phyloP scores from a whole-genome alignment of 2,797 vertebrate species.

The Chiroxiphia lanceolata region DNA sequence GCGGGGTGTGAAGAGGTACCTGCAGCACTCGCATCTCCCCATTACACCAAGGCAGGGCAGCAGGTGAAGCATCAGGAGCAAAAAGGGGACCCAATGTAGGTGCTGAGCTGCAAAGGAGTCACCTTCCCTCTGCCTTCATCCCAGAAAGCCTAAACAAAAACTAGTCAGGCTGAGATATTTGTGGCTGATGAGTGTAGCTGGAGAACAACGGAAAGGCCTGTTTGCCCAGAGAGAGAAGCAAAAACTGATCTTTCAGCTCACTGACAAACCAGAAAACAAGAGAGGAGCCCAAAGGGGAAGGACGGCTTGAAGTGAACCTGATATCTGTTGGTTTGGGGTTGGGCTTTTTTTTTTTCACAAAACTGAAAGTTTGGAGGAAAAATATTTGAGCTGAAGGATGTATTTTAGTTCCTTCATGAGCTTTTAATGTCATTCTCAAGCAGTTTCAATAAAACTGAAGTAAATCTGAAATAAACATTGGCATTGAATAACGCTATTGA shows the following conservation, averaged over 20 bases:
- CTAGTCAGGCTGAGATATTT: background rate
- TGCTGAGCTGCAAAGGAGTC: background rate
- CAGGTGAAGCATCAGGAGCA: accelerated
- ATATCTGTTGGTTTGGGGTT: background rate
- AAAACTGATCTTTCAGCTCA: background rate
- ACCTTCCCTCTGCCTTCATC: background rate
- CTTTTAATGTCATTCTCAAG: background rate
- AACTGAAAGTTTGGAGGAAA: background rate
- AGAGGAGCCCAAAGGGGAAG: background rate
- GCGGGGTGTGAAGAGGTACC: background rate
- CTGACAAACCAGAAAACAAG: background rate
- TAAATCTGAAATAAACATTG: conserved; percentile 11
- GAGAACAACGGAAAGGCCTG: background rate
- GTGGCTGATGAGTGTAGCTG: background rate
- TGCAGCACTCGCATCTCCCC: accelerated
- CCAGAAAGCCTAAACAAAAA: background rate
- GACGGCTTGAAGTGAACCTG: background rate
- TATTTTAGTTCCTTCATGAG: background rate
- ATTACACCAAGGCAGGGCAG: accelerated
- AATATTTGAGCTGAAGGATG: background rate
- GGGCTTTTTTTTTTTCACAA: background rate
- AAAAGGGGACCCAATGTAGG: accelerated
- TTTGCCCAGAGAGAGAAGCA: background rate
- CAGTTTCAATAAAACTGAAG: background rate
- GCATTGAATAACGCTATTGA: background rate